Base-by-base conservation (phyloP, 2,797 vertebrate species). In the Micromesistius poutassou region DNA sequence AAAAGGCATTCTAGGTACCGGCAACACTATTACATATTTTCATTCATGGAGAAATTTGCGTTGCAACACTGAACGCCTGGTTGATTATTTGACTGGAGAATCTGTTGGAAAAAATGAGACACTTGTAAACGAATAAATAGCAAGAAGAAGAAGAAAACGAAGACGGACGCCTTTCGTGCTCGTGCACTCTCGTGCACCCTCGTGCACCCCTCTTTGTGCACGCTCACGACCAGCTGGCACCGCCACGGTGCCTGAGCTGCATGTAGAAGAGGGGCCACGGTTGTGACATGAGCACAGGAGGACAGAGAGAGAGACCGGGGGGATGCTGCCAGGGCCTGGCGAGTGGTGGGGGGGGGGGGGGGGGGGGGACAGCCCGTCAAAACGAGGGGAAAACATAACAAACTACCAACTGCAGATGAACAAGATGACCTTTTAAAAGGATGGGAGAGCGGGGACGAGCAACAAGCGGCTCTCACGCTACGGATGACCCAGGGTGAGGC, bases 271-370 rank as follows among this genome's bases (percentile, higher is more conserved):
- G 8, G 68, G 71, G 31, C 77, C 42, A 70, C 77, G 81, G 78
- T 80, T 81, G 77, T 85, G 71, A 73, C 77, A 87, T 86, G 82
- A 88, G 82, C 88, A 86, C 79, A 88, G 77, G 46, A 50, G 79
- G 73, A 76, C 3, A 75, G 76, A 72, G 40, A 25, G 30, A 79
- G 25, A 71, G 13, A 71, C 9, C 30, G 25, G 30, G n/a, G 30
- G 25, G 68, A 30, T 71, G 30, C 25, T 75, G 74, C 79, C 77
- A 80, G 76, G 40, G 30, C 77, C 70, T 13, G 55, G 76, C 50
- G 73, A 73, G 78, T 7, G 7, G 33, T 2, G 33, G 33, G 33
- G 33, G 77, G 82, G 73, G 33, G 75, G 66, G 42, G 42, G 42
- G 50, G 50, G 46, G 46, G 46, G 77, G 82, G 72, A 36, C 76